These are phyloP conservation scores for Parauchenoglanis ngamensis DNA, from an alignment of 2,797 vertebrate genomes.

Conservation along the genomic window DNA sequence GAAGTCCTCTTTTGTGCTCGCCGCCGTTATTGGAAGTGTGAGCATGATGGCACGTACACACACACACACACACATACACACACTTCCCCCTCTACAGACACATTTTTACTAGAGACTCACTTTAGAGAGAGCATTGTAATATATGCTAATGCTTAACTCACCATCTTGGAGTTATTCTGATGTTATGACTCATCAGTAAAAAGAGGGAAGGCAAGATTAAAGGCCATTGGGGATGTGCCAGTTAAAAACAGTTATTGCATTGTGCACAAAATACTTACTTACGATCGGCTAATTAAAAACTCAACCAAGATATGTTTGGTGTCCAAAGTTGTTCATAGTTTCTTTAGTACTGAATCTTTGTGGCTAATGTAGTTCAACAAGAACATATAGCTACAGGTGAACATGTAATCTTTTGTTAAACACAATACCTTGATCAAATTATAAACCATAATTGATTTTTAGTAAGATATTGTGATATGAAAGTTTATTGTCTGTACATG, in stretches of 20 bases:
- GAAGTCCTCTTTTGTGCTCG: conserved; percentile 66
- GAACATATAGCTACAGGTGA: not conserved
- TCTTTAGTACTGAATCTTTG: not conserved
- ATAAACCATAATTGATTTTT: not conserved
- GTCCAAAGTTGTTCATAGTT: not conserved
- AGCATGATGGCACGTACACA: conserved; percentile 67
- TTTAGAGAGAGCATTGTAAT: conserved; percentile 10
- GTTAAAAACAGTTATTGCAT: not conserved
- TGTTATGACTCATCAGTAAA: conserved; percentile 15
- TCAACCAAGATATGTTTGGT: not conserved
- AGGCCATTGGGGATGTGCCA: not conserved
- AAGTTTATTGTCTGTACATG: not conserved
- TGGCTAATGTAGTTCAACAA: not conserved
- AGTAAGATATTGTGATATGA: not conserved
- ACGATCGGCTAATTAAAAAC: not conserved
- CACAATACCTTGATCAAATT: not conserved
- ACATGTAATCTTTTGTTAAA: not conserved
- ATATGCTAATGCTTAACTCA: conserved; percentile 15
- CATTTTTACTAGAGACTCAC: conserved; percentile 7
- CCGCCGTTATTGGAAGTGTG: conserved; percentile 73
- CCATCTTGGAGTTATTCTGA: not conserved
- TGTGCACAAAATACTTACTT: not conserved
- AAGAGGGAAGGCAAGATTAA: not conserved
- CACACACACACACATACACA: conserved; percentile 26
- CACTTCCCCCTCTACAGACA: not conserved